Evolutionary conservation across 2,888 invertebrate genomes (phyloP).

Genomic region (Parnassius orleans): DNA sequence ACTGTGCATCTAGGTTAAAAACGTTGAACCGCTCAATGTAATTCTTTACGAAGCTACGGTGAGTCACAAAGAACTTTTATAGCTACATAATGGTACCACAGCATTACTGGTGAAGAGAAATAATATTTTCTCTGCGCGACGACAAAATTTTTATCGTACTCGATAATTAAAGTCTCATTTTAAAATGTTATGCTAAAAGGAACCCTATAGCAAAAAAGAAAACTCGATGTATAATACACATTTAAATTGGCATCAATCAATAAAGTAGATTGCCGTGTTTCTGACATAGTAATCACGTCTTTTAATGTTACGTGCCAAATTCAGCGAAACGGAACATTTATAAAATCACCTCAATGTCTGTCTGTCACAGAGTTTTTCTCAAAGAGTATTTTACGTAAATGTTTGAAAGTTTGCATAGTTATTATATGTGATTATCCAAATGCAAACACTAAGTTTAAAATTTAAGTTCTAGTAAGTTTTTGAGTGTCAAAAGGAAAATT

Average conservation of each 20-base stretch:
- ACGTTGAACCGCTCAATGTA: constrained; percentile 12
- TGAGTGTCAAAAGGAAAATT: too few species aligned
- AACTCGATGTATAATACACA: background rate
- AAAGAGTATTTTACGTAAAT: too few species aligned
- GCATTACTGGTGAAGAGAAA: background rate
- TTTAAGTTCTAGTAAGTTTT: too few species aligned
- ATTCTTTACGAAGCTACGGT: constrained; percentile 12
- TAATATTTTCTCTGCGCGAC: background rate
- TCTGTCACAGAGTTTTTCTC: too few species aligned
- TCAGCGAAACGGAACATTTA: too few species aligned
- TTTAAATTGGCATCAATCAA: background rate
- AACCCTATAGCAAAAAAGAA: background rate
- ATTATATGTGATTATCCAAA: too few species aligned
- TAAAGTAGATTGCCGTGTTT: too few species aligned
- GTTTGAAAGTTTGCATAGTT: too few species aligned
- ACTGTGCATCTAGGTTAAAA: constrained; percentile 11
- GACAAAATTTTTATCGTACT: background rate
- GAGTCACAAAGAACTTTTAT: constrained; percentile 15
- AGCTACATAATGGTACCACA: constrained; percentile 1
- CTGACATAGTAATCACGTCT: too few species aligned
- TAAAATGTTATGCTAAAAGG: background rate
- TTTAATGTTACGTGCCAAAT: too few species aligned
- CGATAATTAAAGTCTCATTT: background rate
- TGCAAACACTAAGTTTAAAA: too few species aligned
- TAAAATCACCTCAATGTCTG: too few species aligned